Evolutionary conservation across 2,797 vertebrate genomes (phyloP).

Genomic region (Trachops cirrhosus): DNA sequence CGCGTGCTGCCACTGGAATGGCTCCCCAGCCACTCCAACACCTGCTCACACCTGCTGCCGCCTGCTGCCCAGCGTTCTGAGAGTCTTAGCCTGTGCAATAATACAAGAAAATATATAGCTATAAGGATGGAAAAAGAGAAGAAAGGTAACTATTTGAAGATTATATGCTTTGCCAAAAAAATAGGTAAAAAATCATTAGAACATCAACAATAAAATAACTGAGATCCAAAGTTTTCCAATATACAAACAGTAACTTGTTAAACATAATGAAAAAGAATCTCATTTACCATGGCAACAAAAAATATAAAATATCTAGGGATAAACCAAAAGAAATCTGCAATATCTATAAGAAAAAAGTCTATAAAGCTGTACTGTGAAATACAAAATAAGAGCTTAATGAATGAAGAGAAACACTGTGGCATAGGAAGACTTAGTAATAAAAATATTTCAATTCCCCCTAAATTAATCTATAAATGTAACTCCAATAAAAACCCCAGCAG

Average conservation of each 20-base stretch:
- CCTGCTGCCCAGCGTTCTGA: background rate
- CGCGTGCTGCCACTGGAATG: fast-evolving
- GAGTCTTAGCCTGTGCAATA: conserved; percentile 37
- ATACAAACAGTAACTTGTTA: conserved; percentile 46
- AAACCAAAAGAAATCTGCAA: conserved; percentile 24
- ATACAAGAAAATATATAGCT: conserved; percentile 56
- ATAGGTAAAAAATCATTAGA: background rate
- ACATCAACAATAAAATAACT: background rate
- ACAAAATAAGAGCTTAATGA: conserved; percentile 70
- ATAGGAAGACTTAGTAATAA: conserved; percentile 32
- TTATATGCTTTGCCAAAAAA: background rate
- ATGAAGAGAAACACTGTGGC: conserved; percentile 37
- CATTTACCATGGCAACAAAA: conserved; percentile 56
- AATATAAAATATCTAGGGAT: conserved; percentile 50
- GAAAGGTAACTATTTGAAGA: conserved; percentile 21
- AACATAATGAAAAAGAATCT: background rate
- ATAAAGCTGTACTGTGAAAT: conserved; percentile 26
- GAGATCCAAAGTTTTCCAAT: background rate
- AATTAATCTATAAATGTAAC: conserved; percentile 63
- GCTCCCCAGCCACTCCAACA: background rate
- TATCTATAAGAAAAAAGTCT: conserved; percentile 12
- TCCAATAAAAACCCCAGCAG: conserved; percentile 60
- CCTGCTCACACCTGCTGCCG: background rate
- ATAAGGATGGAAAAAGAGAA: background rate
- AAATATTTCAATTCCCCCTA: conserved; percentile 52